Evolutionary conservation across 1,140 invertebrate genomes (phyloP).

Genomic region (Drosophila miranda): DNA sequence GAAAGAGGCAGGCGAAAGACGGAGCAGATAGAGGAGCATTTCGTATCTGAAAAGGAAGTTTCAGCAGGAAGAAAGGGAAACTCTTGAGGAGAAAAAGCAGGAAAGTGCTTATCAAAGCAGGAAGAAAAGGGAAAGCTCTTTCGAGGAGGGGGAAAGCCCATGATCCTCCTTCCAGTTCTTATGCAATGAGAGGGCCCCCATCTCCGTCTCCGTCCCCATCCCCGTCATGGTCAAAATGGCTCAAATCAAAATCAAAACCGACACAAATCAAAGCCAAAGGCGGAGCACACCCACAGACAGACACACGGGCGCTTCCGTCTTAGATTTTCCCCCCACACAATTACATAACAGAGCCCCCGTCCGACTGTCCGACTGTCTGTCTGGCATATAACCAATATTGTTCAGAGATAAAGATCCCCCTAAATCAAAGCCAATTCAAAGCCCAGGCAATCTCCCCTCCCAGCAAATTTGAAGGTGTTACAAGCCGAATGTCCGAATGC

Average conservation of each 20-base stretch:
- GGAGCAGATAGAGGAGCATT: no score
- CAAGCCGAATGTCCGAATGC: constrained; percentile 27
- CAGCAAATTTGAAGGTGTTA: constrained; percentile 48
- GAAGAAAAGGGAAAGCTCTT: no score
- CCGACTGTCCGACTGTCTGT: no score
- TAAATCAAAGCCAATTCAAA: constrained; percentile 28
- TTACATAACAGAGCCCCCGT: constrained; percentile 55
- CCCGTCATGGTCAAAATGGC: constrained; percentile 63
- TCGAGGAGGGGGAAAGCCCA: no score
- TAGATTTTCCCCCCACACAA: constrained; percentile 46
- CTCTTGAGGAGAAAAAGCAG: no score
- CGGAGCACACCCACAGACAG: constrained; percentile 30
- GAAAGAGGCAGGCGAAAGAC: neutral
- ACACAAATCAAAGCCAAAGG: constrained; percentile 44
- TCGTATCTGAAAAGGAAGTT: neutral
- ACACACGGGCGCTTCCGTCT: constrained; percentile 60
- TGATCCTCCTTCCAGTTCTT: neutral
- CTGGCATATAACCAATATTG: constrained; percentile 49
- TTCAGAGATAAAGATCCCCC: constrained; percentile 67
- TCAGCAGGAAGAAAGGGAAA: no score
- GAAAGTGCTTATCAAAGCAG: no score
- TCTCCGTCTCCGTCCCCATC: constrained; percentile 68
- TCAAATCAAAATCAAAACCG: constrained; percentile 37
- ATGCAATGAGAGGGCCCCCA: constrained; percentile 28
- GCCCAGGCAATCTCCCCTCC: neutral